Evolutionary conservation across 2,888 invertebrate species (phyloP), one percentile per base, ranked within the genome.

Genomic region (Nephrotoma guestfalica): DNA sequence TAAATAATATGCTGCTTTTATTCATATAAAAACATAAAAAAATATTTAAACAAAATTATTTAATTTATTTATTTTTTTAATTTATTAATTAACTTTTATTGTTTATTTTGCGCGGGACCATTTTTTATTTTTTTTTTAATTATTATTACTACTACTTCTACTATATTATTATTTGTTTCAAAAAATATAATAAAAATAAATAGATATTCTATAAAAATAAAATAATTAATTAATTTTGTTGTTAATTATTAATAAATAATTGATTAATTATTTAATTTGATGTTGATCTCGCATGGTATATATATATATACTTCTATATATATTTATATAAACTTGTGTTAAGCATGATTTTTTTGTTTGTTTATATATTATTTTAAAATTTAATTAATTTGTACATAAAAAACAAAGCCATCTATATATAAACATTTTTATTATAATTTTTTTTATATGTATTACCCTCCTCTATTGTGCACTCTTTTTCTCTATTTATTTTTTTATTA

Each of bases 51-150:
- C 30, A 30, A 71, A 71, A 71, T 71, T 71, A 71, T 71, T 71
- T 71, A 30, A 71, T 71, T 71, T 51, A 51, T n/a, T 83, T 84
- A 84, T 84, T 84, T 15, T 47, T 84, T 84, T 84, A 84, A 42
- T 84, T 84, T 84, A 71, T 71, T 30, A 30, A 71, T 71, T 51
- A 15, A 51, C 51, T 51, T 71, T 71, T 71, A 15, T 71, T 71
- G 71, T 71, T 71, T 71, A 71, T 71, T 84, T 84, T 84, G 84
- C 84, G 84, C 84, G 84, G 84, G 84, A 84, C 84, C 84, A 84
- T 84, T 84, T 84, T 84, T 41, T 41, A 84, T 84, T 41, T 41
- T 83, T 13, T 83, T 41, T 84, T 84, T n/a, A n/a, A n/a, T 84
- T 41, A 71, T 71, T 71, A 71, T 30, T 71, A 71, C 18, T 13